Base-by-base conservation (phyloP, 2,888 invertebrate species). In the Elegia similella region DNA sequence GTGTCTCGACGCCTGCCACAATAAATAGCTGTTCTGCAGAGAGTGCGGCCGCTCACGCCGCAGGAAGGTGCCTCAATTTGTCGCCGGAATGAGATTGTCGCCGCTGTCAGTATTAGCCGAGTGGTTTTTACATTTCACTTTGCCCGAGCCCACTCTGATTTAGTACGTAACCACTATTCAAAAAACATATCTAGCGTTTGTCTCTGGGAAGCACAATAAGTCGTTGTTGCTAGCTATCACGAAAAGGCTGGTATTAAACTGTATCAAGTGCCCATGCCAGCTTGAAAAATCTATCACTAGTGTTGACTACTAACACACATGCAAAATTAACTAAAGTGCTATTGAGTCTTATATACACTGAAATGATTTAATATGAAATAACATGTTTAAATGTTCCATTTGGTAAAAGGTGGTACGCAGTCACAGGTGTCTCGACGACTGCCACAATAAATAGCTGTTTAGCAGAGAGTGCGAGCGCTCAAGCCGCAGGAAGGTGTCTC, bases 401-500 rank as follows among this genome's bases (percentile, higher is more conserved):
- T 63, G 69, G 66, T 62, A 64, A 66, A 66, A 63, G 61, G 65
- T 66, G 62, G 69, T 62, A 70, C 72, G 70, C 72, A 70, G 73
- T 70, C 87, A 81, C 88, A 88, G 86, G 84, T 88, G 88, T 84
- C 85, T 72, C 79, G 73, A 71, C 65, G 69, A 62, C 67, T 70
- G 70, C 82, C 87, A 78, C 87, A 87, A 87, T 82, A 85, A 87
- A 89, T 84, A 86, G 87, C 82, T 84, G 80, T 84, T 88, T 86
- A 83, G 80, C 79, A 76, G 79, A 69, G 75, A 72, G 72, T 77
- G 78, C 75, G 34, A 34, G 50, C 72, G 68, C 42, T 23, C 56
- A 48, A 72, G 69, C 65, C 72, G 72, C 78, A 80, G 85, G 86
- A 86, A 88, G 86, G 82, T 85, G 87, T 84, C 84, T 80, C 88